phyloP scores from a whole-genome alignment of 1,140 invertebrate species.

The Drosophila orena region DNA sequence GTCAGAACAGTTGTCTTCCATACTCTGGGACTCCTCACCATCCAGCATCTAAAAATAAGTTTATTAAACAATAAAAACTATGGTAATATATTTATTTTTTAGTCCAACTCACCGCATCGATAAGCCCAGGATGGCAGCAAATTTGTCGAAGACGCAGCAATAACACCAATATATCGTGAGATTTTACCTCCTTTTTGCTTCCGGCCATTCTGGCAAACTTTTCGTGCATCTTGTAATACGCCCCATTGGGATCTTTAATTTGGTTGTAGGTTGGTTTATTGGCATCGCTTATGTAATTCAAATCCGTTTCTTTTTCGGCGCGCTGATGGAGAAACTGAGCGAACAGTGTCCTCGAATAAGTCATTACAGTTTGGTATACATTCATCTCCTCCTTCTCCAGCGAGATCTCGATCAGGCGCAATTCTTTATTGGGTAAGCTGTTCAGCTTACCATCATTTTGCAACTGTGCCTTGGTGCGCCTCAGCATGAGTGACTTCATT shows the following conservation, averaged over 20 bases:
- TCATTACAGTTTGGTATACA: conserved; percentile 91
- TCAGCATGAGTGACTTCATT: conserved; percentile 92
- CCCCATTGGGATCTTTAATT: conserved; percentile 84
- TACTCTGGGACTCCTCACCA: conserved; percentile 83
- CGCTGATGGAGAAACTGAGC: conserved; percentile 91
- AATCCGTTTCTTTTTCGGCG: conserved; percentile 88
- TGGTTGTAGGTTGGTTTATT: conserved; percentile 67
- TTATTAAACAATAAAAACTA: background rate
- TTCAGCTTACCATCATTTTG: conserved; percentile 87
- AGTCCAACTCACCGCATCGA: conserved; percentile 84
- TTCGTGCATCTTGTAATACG: conserved; percentile 87
- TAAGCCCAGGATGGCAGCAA: conserved; percentile 94
- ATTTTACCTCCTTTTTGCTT: conserved; percentile 87
- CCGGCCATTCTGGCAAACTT: conserved; percentile 87
- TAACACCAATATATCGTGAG: conserved; percentile 92
- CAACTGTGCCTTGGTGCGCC: conserved; percentile 93
- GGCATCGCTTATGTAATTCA: conserved; percentile 54
- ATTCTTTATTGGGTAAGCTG: conserved; percentile 88
- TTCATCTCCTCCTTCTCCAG: conserved; percentile 90
- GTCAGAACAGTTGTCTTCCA: conserved; percentile 83
- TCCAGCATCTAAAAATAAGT: conserved; percentile 86
- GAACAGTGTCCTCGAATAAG: conserved; percentile 90
- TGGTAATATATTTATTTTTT: background rate
- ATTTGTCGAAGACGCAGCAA: conserved; percentile 94
- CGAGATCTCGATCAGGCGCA: conserved; percentile 86